Evolutionary conservation across 1,140 invertebrate genomes (phyloP).

Genomic region (Drosophila novamexicana): DNA sequence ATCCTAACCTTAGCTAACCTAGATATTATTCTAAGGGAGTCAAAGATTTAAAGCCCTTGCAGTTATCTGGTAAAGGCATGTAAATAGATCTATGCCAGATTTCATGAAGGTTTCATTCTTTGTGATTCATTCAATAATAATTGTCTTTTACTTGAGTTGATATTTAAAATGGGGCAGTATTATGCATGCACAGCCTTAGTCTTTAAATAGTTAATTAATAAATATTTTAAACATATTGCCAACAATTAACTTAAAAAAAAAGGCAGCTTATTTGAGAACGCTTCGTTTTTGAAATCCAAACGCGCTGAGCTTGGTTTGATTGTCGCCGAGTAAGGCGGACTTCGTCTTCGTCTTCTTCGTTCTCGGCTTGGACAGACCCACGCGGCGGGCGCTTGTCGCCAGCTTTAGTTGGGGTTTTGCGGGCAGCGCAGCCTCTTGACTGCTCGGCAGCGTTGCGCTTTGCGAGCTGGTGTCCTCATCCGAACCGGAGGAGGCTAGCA

Average conservation of each 20-base stretch:
- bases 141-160: not conserved
- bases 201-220: not conserved
- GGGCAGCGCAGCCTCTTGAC: conserved; percentile 25
- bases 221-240: not conserved
- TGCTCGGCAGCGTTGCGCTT: conserved; percentile 31
- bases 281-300: conserved; percentile 78
- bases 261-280: conserved; percentile 57
- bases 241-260: conserved; percentile 17
- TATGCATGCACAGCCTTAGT: conserved; percentile 2
- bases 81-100: too few relatives aligned
- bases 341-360: conserved; percentile 23
- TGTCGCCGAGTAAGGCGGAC: conserved; percentile 36
- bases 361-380: conserved; percentile 65
- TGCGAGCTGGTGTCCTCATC: conserved; percentile 49
- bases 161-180: conserved; percentile 17
- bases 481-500: conserved; percentile 37
- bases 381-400: conserved; percentile 30
- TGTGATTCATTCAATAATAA: not conserved
- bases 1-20: not conserved
- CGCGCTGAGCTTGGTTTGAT: conserved; percentile 77
- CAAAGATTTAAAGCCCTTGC: too few relatives aligned
- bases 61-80: too few relatives aligned
- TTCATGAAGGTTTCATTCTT: too few relatives aligned
- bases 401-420: conserved; percentile 17
- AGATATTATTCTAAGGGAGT: too few relatives aligned